These are phyloP conservation scores for Orthonyx spaldingii DNA, from an alignment of 2,113 vertebrate genomes.

Conservation along the genomic window DNA sequence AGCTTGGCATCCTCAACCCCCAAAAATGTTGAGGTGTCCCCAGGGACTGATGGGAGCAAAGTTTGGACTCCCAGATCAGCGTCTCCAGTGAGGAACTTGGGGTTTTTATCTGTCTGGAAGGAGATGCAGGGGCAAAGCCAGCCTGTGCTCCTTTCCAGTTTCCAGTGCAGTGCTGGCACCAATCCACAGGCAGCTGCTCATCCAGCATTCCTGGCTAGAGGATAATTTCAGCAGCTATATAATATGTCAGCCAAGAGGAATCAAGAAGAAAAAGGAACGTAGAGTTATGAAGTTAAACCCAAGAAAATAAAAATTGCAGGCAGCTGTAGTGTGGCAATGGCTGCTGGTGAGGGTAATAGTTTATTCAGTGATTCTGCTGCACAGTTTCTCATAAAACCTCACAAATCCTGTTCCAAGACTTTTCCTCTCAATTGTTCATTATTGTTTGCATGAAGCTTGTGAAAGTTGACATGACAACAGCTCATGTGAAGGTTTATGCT, in stretches of 20 bases:
- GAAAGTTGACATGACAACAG: background rate
- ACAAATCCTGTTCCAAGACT: background rate
- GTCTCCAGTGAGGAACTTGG: background rate
- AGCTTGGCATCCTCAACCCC: background rate
- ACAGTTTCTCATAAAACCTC: background rate
- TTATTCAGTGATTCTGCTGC: background rate
- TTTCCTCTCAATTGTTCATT: background rate
- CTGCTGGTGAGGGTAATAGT: background rate
- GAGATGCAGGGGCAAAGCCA: background rate
- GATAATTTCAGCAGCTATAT: slow-evolving; percentile 51
- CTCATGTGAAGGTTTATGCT: background rate
- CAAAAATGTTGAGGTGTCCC: background rate
- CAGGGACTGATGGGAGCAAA: background rate
- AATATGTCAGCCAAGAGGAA: slow-evolving; percentile 58
- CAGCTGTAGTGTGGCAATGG: background rate
- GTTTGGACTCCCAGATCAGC: background rate
- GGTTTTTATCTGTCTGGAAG: background rate
- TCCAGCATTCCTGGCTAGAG: slow-evolving; percentile 61
- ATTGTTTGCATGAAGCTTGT: background rate
- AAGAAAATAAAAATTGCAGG: slow-evolving; percentile 54
- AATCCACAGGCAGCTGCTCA: slow-evolving; percentile 47
- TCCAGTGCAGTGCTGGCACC: slow-evolving; percentile 48
- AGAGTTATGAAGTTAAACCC: slow-evolving; percentile 24
- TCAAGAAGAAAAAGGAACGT: slow-evolving; percentile 49
- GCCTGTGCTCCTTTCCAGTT: slow-evolving; percentile 18